Evolutionary conservation across 92 coral and sea anemone species (phyloP).

Genomic region (Scolanthus callimorphus): DNA sequence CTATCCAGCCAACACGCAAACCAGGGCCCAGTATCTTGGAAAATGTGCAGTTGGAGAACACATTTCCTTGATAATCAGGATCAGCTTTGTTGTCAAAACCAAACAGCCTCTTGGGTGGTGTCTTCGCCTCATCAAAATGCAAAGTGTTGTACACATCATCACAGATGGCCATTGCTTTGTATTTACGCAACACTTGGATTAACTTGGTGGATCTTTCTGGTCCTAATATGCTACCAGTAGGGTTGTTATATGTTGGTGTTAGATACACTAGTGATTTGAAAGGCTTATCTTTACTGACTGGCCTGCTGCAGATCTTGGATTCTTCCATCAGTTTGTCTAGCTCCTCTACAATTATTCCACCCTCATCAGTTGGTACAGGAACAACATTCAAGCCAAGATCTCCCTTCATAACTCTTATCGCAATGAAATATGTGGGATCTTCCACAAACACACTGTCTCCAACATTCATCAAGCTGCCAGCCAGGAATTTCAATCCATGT

Average conservation of each 20-base stretch:
- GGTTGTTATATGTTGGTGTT: conserved; percentile 91
- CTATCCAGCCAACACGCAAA: conserved; percentile 91
- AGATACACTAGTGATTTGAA: conserved; percentile 71
- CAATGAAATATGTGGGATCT: conserved; percentile 87
- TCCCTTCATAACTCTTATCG: conserved; percentile 30
- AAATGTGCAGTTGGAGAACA: conserved; percentile 86
- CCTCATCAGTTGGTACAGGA: conserved; percentile 64
- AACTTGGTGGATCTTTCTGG: conserved; percentile 59
- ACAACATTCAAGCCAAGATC: conserved; percentile 66
- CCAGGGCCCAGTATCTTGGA: conserved; percentile 91
- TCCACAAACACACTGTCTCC: conserved; percentile 85
- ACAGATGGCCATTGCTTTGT: conserved; percentile 82
- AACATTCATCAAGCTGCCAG: conserved; percentile 36
- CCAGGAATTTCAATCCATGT: conserved; percentile 49
- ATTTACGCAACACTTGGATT: conserved; percentile 69
- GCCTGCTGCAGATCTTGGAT: conserved; percentile 21
- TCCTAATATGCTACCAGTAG: conserved; percentile 62
- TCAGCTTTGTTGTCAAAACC: conserved; percentile 75
- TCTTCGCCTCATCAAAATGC: conserved; percentile 17
- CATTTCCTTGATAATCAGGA: conserved; percentile 85
- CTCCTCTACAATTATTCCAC: conserved; percentile 73
- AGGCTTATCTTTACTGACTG: conserved; percentile 44
- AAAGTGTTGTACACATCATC: conserved; percentile 71
- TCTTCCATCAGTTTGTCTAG: conserved; percentile 66
- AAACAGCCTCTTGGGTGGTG: conserved; percentile 55